phyloP scores from a whole-genome alignment of 1,140 invertebrate species.

The Ctenoplectra terminalis region DNA sequence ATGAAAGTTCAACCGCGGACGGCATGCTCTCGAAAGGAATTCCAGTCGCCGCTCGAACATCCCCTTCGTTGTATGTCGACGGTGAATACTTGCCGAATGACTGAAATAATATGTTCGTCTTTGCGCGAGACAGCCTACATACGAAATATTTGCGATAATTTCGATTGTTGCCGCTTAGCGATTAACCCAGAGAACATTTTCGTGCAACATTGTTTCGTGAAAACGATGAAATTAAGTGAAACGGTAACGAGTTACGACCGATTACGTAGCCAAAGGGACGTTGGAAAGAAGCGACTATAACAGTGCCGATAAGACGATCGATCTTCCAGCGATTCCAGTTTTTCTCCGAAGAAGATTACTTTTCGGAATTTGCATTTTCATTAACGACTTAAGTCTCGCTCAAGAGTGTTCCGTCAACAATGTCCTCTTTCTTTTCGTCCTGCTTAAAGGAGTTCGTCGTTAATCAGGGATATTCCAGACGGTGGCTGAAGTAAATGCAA shows the following conservation, averaged over 20 bases:
- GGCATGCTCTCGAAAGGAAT: conserved; percentile 1
- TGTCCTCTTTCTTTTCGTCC: neutral
- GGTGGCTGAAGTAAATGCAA: neutral
- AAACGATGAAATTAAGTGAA: neutral
- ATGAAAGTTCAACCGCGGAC: conserved; percentile 40
- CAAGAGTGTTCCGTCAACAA: conserved; percentile 31
- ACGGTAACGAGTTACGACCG: neutral
- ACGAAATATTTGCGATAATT: conserved; percentile 1
- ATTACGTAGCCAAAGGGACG: neutral
- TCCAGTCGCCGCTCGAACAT: neutral
- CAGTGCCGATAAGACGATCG: conserved; percentile 34
- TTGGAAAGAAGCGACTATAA: neutral
- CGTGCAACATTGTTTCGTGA: no score
- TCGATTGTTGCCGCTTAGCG: neutral
- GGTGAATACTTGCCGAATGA: neutral
- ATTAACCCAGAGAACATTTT: no score
- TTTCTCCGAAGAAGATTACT: conserved; percentile 38
- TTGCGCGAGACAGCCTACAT: neutral
- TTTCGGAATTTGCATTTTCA: conserved; percentile 64
- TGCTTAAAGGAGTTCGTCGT: neutral
- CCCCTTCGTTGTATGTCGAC: neutral
- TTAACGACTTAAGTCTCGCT: conserved; percentile 53
- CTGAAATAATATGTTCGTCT: conserved; percentile 15
- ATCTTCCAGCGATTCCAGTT: conserved; percentile 23
- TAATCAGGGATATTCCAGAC: conserved; percentile 11